Conservation (phyloP, 2,797 vertebrate species). For the Pygocentrus nattereri region DNA sequence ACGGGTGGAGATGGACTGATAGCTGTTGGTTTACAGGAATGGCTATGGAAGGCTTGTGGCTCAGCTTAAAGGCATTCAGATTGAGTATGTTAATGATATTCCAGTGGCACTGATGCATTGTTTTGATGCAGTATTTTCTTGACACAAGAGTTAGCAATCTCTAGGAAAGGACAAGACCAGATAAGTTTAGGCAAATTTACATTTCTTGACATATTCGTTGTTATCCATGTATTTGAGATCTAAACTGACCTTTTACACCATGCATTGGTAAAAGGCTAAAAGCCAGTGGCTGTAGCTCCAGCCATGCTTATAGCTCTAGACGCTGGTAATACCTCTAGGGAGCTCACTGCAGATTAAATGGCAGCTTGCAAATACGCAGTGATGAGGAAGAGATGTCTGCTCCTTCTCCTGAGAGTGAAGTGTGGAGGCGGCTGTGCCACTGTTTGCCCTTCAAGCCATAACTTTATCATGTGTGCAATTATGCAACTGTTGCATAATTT, state of each 20-base stretch:
- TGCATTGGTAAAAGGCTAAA: conserved; percentile 1
- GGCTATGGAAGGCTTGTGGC: not conserved
- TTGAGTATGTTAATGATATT: not conserved
- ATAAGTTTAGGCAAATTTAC: not conserved
- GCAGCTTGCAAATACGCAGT: conserved; percentile 49
- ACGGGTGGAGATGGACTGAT: conserved; percentile 36
- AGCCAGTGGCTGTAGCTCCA: not conserved
- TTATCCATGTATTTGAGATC: not conserved
- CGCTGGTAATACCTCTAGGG: conserved; percentile 32
- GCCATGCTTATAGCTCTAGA: not conserved
- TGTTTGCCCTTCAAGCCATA: conserved; percentile 53
- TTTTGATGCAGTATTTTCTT: not conserved
- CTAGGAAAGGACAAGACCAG: not conserved
- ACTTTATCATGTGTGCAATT: conserved; percentile 57
- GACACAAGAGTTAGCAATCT: not conserved
- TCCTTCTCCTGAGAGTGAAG: conserved; percentile 26
- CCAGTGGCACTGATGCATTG: not conserved
- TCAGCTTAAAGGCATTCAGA: not conserved
- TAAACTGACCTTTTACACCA: conserved; percentile 2
- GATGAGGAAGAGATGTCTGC: conserved; percentile 34
- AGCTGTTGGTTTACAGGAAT: conserved; percentile 39
- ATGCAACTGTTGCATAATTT: conserved; percentile 49
- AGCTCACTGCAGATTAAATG: conserved; percentile 38
- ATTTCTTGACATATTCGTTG: not conserved
- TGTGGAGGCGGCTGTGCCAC: conserved; percentile 35